Conservation (phyloP, 2,113 vertebrate genomes). For the Psophia crepitans region DNA sequence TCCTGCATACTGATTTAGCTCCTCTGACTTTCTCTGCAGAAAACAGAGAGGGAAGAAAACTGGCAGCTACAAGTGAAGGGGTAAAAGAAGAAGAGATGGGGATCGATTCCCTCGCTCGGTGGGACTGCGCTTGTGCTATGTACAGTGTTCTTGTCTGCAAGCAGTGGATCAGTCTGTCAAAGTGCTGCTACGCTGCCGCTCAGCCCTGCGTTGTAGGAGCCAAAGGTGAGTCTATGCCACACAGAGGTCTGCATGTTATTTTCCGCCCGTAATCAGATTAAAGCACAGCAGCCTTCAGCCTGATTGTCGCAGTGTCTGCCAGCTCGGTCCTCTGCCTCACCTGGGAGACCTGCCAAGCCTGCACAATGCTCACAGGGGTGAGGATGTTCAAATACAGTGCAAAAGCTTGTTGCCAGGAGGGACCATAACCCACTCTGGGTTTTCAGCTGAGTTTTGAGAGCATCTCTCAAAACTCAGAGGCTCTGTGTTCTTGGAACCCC, state of each 20-base stretch:
- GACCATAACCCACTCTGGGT: background rate
- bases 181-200: fast-evolving
- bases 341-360: background rate
- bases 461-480: background rate
- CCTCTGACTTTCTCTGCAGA: background rate
- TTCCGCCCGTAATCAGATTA: background rate
- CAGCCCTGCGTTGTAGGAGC: background rate
- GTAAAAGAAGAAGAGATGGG: background rate
- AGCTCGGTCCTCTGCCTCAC: fast-evolving
- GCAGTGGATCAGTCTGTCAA: background rate
- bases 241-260: background rate
- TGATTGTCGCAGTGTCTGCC: background rate
- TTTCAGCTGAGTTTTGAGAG: background rate
- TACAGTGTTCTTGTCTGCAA: background rate
- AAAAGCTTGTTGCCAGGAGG: background rate
- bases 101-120: fast-evolving
- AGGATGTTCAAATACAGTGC: background rate
- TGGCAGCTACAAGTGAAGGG: background rate
- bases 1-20: background rate
- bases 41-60: background rate
- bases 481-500: background rate
- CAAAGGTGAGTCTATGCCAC: background rate
- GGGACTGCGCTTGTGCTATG: background rate
- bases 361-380: fast-evolving
- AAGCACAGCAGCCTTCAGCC: background rate